phyloP scores from a whole-genome alignment of 2,113 vertebrate genomes.

The Procavia capensis region DNA sequence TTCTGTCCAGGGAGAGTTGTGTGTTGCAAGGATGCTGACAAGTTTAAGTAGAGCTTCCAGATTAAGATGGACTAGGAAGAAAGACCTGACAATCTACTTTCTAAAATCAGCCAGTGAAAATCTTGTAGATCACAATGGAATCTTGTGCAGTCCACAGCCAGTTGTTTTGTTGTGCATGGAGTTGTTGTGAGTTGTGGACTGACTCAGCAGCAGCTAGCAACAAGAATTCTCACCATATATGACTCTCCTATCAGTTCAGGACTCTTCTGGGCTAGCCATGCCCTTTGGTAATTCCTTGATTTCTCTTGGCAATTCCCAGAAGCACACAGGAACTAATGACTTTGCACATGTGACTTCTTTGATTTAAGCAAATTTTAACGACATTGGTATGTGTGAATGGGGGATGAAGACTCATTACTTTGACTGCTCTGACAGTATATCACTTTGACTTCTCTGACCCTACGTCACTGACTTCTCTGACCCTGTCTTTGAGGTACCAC shows the following conservation, averaged over 20 bases:
- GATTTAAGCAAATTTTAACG: neutral
- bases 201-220: neutral
- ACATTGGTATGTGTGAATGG: accelerated
- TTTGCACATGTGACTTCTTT: neutral
- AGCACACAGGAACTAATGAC: neutral
- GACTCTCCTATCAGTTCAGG: neutral
- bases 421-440: neutral
- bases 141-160: neutral
- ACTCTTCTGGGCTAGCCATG: neutral
- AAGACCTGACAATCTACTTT: neutral
- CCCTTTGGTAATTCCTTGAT: neutral
- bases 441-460: neutral
- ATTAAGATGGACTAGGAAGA: neutral
- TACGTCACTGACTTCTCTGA: neutral
- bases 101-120: neutral
- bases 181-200: neutral
- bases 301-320: neutral
- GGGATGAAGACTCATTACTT: neutral
- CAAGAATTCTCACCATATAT: accelerated
- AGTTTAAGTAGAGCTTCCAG: neutral
- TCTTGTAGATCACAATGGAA: neutral
- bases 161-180: neutral
- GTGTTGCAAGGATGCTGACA: neutral
- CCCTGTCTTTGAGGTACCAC: neutral
- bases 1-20: neutral